These are phyloP conservation scores for Telmatherina bonti DNA, from an alignment of 2,797 vertebrate species.

Conservation along the genomic window DNA sequence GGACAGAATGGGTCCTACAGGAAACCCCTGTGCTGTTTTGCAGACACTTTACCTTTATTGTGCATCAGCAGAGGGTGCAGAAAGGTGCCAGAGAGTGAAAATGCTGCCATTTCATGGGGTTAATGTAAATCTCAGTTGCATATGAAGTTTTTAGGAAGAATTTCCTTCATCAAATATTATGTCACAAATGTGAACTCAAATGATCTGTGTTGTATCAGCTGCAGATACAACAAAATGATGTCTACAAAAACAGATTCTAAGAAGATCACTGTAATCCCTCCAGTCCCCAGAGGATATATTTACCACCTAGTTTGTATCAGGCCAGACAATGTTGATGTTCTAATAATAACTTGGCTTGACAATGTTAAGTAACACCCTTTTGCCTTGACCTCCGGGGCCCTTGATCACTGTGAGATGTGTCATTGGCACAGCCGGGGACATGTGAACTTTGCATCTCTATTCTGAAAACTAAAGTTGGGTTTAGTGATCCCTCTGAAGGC, in stretches of 20 bases:
- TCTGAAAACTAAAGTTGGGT: constrained; percentile 33
- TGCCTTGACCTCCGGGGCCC: constrained; percentile 1
- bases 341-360: constrained; percentile 35
- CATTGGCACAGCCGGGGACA: background rate
- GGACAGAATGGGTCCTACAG: constrained; percentile 12
- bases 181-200: background rate
- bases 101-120: background rate
- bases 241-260: constrained; percentile 13
- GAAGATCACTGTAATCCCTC: constrained; percentile 22
- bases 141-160: background rate
- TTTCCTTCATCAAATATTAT: background rate
- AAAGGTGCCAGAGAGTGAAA: background rate
- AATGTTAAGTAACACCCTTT: constrained; percentile 30
- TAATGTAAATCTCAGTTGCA: background rate
- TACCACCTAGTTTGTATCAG: background rate
- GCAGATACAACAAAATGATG: background rate
- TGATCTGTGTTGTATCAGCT: background rate
- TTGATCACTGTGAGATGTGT: background rate
- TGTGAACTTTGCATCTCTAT: constrained; percentile 20
- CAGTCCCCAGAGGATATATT: constrained; percentile 21
- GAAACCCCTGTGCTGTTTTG: too few species aligned
- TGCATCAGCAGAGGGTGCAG: background rate
- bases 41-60: background rate
- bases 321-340: constrained; percentile 35
- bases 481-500: constrained; percentile 24